These are phyloP conservation scores for Sarcophaga caerulescens DNA, from an alignment of 2,888 invertebrate genomes.

Conservation along the genomic window DNA sequence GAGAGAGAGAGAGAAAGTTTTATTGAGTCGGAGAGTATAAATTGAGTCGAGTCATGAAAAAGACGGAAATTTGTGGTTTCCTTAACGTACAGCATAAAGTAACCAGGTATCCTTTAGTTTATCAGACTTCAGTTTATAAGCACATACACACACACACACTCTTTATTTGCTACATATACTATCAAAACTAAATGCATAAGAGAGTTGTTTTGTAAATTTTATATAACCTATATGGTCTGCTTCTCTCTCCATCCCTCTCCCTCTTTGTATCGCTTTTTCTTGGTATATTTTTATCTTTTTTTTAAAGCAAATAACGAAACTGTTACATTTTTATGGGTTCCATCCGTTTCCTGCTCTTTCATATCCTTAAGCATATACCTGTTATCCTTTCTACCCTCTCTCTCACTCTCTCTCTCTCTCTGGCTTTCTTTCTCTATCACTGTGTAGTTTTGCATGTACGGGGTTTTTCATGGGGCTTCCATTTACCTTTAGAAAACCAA, in stretches of 20 bases:
- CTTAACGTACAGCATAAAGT: constrained; percentile 21
- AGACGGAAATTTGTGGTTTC: constrained; percentile 64
- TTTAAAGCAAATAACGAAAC: not conserved
- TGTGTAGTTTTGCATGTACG: too few species aligned
- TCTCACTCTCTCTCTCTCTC: not conserved
- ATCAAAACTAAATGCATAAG: not conserved
- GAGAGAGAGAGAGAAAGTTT: not conserved
- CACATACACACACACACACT: not conserved
- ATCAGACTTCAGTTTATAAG: not conserved
- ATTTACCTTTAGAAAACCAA: too few species aligned
- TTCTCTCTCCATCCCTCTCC: not conserved
- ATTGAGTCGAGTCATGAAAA: constrained; percentile 49
- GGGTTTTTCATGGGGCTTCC: too few species aligned
- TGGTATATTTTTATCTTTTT: not conserved
- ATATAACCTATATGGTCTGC: not conserved
- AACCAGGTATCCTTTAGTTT: constrained; percentile 3
- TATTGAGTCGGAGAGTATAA: not conserved
- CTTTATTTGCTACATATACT: not conserved
- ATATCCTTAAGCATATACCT: not conserved
- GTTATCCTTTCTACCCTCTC: not conserved
- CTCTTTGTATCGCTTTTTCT: not conserved
- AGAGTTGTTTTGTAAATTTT: not conserved
- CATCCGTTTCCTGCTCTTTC: not conserved
- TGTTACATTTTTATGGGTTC: not conserved
- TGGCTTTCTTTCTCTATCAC: too few species aligned